Evolutionary conservation across 2,797 vertebrate genomes (phyloP).

Genomic region (Tokudaia tokunoshimensis): DNA sequence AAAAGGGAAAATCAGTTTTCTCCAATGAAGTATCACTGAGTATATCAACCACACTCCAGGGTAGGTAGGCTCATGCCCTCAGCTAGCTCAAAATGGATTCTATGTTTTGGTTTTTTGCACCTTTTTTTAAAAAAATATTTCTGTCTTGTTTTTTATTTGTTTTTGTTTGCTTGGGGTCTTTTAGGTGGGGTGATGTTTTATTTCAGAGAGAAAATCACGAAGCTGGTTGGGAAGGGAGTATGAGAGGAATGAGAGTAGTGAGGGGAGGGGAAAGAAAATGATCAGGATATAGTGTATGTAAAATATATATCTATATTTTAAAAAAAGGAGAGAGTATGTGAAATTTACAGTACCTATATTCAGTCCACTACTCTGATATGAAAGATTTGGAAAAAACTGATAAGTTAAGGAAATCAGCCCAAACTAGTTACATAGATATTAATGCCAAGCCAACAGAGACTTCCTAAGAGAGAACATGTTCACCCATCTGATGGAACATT

Average conservation of each 20-base stretch:
- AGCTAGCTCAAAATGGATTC: not conserved
- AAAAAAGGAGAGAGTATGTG: not conserved
- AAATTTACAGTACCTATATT: not conserved
- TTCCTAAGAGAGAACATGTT: not conserved
- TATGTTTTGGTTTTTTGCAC: too few species aligned
- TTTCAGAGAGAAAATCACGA: not conserved
- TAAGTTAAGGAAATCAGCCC: not conserved
- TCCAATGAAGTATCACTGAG: not conserved
- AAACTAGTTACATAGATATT: conserved; percentile 2
- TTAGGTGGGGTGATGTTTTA: not conserved
- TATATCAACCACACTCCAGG: not conserved
- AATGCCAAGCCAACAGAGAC: not conserved
- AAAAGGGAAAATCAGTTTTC: not conserved
- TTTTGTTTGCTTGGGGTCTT: not conserved
- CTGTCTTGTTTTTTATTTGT: not conserved
- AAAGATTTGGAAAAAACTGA: conserved; percentile 40
- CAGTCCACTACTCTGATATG: not conserved
- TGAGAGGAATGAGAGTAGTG: not conserved
- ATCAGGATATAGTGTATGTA: not conserved
- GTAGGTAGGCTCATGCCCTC: not conserved
- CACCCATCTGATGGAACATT: not conserved
- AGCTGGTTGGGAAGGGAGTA: not conserved
- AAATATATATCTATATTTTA: not conserved
- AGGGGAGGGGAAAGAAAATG: not conserved
- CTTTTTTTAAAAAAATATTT: too few species aligned